Base-by-base conservation (phyloP, 2,113 vertebrate genomes). In the Isichthys henryi region DNA sequence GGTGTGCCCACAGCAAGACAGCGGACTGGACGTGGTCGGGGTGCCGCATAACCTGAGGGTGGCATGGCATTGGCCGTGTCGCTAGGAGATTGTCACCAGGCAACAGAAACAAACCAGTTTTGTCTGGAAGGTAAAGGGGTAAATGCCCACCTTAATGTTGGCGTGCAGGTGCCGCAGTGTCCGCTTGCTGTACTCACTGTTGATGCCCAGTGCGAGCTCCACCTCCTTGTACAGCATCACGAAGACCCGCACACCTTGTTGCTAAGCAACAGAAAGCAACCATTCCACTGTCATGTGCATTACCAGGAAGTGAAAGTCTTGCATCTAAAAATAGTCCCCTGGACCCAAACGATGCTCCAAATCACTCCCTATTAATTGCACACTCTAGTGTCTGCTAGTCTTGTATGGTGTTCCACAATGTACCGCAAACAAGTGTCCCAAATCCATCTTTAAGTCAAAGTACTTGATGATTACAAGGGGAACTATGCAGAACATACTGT, bases 221-320 rank as follows among this genome's bases (percentile, higher is more conserved):
- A 99, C 97, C 90, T 99, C 98, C 91, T 99, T 99, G 92, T 99
- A 99, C 39, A 99, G 95, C 96, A 99, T 97, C 84, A 99, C 94
- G 89, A 98, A 99, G 90, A 99, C 95, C 50, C 93, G 96, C 90
- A 99, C 97, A 0, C 98, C 98, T 93, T 99, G 97, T 97, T 97
- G 97, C 98, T 99, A 23, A 27, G 92, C 89, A 90, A 89, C 1
- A 93, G 92, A 90, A 91, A 21, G 53, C 6, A 88, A 66, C 86
- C 10, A 86, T 3, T 8, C 48, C 27, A 90, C 8, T 56, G 21
- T 46, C 19, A 45, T 27, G 48, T 48, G 13, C 17, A 52, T 27
- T 49, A 82, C 27, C 70, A 88, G 70, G 27, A 80, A 88, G 87
- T 70, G 43, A 43, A 88, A 62, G 58, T 66, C 10, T 31, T 31